Percentiles rank a stretch among this genome's conserved stretches.
Conservation (phyloP, 1,140 invertebrate species). For the Helicoverpa armigera region DNA sequence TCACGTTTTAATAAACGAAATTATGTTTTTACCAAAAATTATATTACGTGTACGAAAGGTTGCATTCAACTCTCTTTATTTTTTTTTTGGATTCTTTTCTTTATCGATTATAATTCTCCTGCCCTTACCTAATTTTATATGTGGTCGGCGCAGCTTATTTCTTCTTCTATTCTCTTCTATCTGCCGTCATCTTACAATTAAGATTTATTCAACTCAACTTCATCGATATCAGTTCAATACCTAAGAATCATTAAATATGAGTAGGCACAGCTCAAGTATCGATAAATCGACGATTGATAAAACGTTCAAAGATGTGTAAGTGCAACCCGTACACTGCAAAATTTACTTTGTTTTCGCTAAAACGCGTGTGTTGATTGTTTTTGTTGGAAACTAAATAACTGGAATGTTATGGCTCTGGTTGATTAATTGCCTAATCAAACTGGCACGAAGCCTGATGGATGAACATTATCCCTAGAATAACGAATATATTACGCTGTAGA, state of each 20-base stretch:
- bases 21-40: neutral
- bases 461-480: constrained; percentile 5
- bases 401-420: constrained; percentile 23
- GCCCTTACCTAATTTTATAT: no score
- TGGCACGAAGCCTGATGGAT: constrained; percentile 11
- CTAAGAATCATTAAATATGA: no score
- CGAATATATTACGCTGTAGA: neutral
- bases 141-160: no score
- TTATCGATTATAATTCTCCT: no score
- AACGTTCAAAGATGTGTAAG: no score
- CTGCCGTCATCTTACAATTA: no score
- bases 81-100: no score
- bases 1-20: neutral
- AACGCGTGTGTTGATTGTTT: constrained; percentile 9
- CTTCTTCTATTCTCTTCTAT: no score
- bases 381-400: constrained; percentile 39
- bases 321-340: neutral
- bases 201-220: no score
- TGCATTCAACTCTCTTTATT: no score
- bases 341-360: neutral
- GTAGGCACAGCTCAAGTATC: neutral
- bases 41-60: no score
- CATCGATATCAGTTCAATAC: no score
- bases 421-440: constrained; percentile 35
- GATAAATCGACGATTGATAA: neutral